phyloP scores from a whole-genome alignment of 2,888 invertebrate species.

The Oligia strigilis region DNA sequence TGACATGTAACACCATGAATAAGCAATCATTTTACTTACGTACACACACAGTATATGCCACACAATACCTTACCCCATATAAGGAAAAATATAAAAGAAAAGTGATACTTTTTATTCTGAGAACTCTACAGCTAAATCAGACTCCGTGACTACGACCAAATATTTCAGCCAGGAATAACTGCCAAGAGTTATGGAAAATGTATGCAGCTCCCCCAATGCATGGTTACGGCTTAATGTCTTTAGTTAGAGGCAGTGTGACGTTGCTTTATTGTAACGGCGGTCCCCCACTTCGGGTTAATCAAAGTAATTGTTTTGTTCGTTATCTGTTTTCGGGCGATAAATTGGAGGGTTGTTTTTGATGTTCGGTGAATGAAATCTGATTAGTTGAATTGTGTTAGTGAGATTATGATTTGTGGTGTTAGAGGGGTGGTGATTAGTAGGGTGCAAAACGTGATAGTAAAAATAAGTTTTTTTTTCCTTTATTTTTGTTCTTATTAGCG shows the following conservation, averaged over 20 bases:
- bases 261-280: conserved; percentile 52
- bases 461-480: background rate
- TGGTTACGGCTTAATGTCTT: conserved; percentile 41
- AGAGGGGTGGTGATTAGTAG: background rate
- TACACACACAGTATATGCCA: background rate
- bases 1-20: background rate
- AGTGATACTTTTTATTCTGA: conserved; percentile 31
- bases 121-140: conserved; percentile 37
- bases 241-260: conserved; percentile 47
- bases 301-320: conserved; percentile 64
- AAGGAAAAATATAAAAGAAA: conserved; percentile 23
- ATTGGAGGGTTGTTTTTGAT: conserved; percentile 56
- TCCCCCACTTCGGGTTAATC: conserved; percentile 46
- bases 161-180: conserved; percentile 48
- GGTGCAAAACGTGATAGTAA: background rate
- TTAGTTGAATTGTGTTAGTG: conserved; percentile 44
- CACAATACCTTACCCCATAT: background rate
- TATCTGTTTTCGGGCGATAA: conserved; percentile 53
- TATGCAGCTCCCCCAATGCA: conserved; percentile 59
- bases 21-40: background rate
- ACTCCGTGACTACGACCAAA: conserved; percentile 16
- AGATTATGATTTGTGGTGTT: conserved; percentile 24
- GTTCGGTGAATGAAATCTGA: conserved; percentile 37
- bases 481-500: background rate
- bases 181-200: conserved; percentile 56